Percentiles rank a stretch among this genome's conserved stretches.
Conservation (phyloP, 1,140 invertebrate genomes). For the Diorhabda sublineata region DNA sequence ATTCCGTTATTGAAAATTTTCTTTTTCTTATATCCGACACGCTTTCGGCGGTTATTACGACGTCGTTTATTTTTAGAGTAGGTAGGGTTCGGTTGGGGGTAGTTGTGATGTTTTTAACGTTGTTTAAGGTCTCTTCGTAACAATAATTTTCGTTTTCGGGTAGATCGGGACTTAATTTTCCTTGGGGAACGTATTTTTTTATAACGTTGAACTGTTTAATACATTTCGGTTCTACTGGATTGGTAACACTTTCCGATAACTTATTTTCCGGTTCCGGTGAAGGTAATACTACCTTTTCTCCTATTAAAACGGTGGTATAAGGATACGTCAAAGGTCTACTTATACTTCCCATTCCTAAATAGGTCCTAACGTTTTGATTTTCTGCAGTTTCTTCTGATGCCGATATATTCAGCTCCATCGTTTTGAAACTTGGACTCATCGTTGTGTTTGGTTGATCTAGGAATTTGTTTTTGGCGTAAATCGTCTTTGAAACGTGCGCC, state of each 20-base stretch:
- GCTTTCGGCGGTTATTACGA: slow-evolving; percentile 21
- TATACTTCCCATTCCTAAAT: slow-evolving; percentile 36
- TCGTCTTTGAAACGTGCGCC: slow-evolving; percentile 45
- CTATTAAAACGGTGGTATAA: slow-evolving; percentile 32
- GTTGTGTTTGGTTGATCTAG: slow-evolving; percentile 32
- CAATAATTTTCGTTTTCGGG: not conserved
- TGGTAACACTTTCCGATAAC: slow-evolving; percentile 8
- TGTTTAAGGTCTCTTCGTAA: slow-evolving; percentile 8
- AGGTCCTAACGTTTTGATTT: slow-evolving; percentile 25
- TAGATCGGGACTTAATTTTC: slow-evolving; percentile 5
- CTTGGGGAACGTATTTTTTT: slow-evolving; percentile 31
- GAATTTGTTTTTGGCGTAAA: slow-evolving; percentile 45
- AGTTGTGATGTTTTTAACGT: slow-evolving; percentile 7
- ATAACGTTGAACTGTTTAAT: slow-evolving; percentile 39
- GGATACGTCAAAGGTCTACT: slow-evolving; percentile 44
- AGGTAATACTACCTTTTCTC: slow-evolving; percentile 8
- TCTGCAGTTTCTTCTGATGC: slow-evolving; percentile 21
- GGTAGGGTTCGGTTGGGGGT: slow-evolving; percentile 25
- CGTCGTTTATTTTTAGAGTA: slow-evolving; percentile 35
- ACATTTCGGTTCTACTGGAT: slow-evolving; percentile 27
- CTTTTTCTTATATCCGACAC: slow-evolving; percentile 32
- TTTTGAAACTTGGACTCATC: slow-evolving; percentile 21
- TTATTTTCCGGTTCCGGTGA: slow-evolving; percentile 15
- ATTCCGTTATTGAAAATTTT: slow-evolving; percentile 28
- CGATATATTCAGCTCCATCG: slow-evolving; percentile 16